These are phyloP conservation scores for Sinosuthora webbiana DNA, from an alignment of 2,113 vertebrate species.

Conservation along the genomic window DNA sequence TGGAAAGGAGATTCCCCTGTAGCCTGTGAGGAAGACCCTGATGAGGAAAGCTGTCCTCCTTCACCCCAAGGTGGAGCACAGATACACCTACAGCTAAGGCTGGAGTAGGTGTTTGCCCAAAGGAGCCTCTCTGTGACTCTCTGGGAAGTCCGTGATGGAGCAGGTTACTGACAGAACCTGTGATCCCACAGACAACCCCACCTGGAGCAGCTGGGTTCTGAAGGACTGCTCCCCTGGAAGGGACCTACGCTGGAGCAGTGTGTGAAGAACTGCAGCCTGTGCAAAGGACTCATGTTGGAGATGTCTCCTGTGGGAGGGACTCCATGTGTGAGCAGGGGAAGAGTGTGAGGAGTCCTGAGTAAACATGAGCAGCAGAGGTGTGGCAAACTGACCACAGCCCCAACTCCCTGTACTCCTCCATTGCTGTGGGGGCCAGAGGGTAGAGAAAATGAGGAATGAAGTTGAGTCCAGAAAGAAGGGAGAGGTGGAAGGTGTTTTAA, in stretches of 20 bases:
- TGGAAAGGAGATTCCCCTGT: background rate
- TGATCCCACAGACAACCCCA: background rate
- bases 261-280: background rate
- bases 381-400: background rate
- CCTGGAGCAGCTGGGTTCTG: background rate
- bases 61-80: background rate
- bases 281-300: background rate
- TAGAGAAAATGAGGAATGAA: background rate
- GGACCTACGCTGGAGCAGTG: accelerated
- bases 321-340: background rate
- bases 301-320: background rate
- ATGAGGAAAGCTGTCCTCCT: background rate
- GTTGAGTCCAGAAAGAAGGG: background rate
- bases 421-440: background rate
- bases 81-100: background rate
- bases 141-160: accelerated
- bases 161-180: background rate
- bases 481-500: background rate
- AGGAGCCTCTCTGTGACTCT: background rate
- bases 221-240: background rate
- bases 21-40: background rate
- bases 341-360: background rate
- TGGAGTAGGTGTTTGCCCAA: background rate
- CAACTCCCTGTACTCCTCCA: background rate
- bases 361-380: background rate